Base-by-base conservation (phyloP, 2,113 vertebrate species). In the Mionectes macconnelli region DNA sequence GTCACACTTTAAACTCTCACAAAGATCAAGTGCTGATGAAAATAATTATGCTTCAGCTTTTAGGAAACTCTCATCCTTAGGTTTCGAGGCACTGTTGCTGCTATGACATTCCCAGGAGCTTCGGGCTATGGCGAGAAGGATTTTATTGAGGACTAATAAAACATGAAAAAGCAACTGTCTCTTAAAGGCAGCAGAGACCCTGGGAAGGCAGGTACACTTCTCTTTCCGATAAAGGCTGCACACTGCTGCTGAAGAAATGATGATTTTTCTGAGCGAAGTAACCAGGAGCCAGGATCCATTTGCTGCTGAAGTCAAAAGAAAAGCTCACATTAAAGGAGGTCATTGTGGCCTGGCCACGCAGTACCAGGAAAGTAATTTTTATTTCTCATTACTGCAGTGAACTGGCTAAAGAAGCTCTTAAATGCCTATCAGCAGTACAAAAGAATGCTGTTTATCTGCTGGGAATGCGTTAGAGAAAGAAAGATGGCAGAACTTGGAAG, bases 361-460 rank as follows among this genome's bases (percentile, higher is more conserved):
- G 25, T 52, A 53, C 18, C 52, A 62, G 30, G 37, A 80, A 90
- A 84, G 78, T 21, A 50, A 87, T 79, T 90, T 93, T 93, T 91
- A 66, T 87, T 91, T 94, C 85, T 94, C 81, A 57, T 93, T 85
- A 37, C 53, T 66, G 67, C 74, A 53, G 18, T 9, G 42, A 68
- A n/a, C 62, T 45, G 63, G n/a, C 30, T 62, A 86, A 68, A 88
- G 72, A 47, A 88, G 63, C 88, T 84, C 45, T 85, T 76, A 82
- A 92, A 68, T 68, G 62, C 40, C 74, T 50, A 39, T 60, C 42
- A 55, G 37, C 64, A 68, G 40, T 30, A 84, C 49, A 80, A 93
- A 96, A 90, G 42, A 55, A 39, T 47, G 47, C 10, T 84, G 49
- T 89, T 93, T 69, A 33, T 91, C 84, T 89, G 69, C 87, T 87